Conservation (phyloP, 2,113 vertebrate genomes). For the Tenrec ecaudatus region DNA sequence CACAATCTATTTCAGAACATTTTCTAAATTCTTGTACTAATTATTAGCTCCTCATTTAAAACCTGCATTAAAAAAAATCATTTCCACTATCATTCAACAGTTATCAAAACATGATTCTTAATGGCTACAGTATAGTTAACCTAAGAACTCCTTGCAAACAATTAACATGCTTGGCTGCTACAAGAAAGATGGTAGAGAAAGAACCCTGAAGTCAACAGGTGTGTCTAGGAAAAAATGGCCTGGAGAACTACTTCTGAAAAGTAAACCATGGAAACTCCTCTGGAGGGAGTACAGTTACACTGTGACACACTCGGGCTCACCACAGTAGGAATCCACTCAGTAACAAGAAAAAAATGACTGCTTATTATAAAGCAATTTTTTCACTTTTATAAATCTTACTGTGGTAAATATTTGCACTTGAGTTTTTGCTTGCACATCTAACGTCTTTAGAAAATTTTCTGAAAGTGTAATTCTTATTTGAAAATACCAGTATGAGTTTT, state of each 20-base stretch:
- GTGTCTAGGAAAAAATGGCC: not conserved
- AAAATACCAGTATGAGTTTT: not conserved
- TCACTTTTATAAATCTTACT: not conserved
- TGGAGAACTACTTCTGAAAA: not conserved
- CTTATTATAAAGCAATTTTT: slow-evolving; percentile 33
- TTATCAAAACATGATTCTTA: not conserved
- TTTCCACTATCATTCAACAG: not conserved
- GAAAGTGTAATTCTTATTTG: not conserved
- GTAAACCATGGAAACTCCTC: not conserved
- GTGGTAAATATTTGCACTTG: not conserved
- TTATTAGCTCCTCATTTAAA: too few species aligned
- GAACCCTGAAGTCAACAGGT: not conserved
- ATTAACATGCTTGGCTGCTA: not conserved
- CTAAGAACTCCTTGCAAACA: slow-evolving; percentile 11
- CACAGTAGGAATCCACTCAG: not conserved
- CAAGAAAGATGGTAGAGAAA: not conserved
- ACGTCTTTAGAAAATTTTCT: slow-evolving; percentile 13
- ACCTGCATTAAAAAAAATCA: not conserved
- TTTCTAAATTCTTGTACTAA: too few species aligned
- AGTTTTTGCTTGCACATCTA: not conserved
- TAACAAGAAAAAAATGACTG: not conserved
- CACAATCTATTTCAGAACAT: too few species aligned
- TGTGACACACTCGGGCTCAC: not conserved
- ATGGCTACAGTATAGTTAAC: not conserved
- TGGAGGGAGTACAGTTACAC: not conserved